Evolutionary conservation across 2,888 invertebrate genomes (phyloP), one percentile per base, ranked within the genome.

Genomic region (Protonemura montana): DNA sequence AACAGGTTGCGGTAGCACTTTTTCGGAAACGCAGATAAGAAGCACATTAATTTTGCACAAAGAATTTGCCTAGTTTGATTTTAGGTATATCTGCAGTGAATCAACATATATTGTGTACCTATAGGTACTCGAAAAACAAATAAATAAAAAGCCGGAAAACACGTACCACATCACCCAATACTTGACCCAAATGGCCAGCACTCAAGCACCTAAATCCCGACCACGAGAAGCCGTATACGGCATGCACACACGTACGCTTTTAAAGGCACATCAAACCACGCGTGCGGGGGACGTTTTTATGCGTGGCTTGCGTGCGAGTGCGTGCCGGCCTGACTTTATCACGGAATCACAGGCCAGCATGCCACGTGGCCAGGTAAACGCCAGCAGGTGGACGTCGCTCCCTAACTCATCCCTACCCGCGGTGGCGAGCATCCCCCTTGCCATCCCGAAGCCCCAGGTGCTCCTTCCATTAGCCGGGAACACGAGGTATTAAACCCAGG

Each of bases 341-440:
- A 27, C 27, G 78, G 78, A 78, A 78, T 78, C 78, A 78, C 78
- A 16, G 78, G 78, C 78, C 25, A 6, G n/a, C 26, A 2, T 21
- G 86, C 83, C 76, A 81, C 82, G 84, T 76, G 84, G 35, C 84
- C 86, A 86, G 80, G 80, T 86, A 86, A 85, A 35, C 27, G 41
- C 27, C 21, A 80, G 59, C 86, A 86, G 86, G 86, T 86, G 86
- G 80, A 80, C 27, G 59, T 21, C 59, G 59, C 59, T 59, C 59
- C 59, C 59, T 59, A 59, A 59, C 21, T 59, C 59, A 59, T 59
- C 59, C 59, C 59, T 59, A 16, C 16, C 41, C 41, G 13, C 59
- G 3, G 3, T 13, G 59, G 59, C 3, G 3, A 35, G 59, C 59
- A 59, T 59, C 78, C 29, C 78, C 78, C 78, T 5, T 35, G 25